Evolutionary conservation across 2,888 invertebrate species (phyloP).

Genomic region (Drosophila tanythrix): DNA sequence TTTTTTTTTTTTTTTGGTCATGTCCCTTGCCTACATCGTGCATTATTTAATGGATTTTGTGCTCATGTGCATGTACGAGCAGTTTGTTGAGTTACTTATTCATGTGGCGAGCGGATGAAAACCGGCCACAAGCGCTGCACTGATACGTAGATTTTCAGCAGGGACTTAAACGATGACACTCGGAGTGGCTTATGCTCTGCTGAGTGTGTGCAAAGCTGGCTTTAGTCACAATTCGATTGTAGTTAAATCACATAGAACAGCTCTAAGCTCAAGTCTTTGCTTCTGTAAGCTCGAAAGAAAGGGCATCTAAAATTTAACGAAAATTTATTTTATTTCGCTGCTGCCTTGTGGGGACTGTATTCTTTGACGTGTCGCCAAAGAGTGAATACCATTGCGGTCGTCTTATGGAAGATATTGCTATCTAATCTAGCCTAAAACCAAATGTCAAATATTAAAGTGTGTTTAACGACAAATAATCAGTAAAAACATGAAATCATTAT

Average conservation of each 20-base stretch:
- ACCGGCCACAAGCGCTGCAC: slow-evolving; percentile 18
- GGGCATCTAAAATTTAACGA: not conserved
- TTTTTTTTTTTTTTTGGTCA: slow-evolving; percentile 39
- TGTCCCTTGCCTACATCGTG: slow-evolving; percentile 29
- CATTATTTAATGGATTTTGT: slow-evolving; percentile 57
- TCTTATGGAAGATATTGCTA: not conserved
- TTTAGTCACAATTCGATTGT: slow-evolving; percentile 12
- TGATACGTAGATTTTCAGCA: slow-evolving; percentile 13
- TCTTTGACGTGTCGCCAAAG: not conserved
- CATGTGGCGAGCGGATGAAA: slow-evolving; percentile 40
- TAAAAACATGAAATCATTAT: not conserved
- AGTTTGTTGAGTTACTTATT: slow-evolving; percentile 61
- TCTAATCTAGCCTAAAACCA: slow-evolving; percentile 13
- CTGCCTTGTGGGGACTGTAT: not conserved
- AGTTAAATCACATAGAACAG: slow-evolving; percentile 2
- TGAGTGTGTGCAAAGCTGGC: slow-evolving; percentile 16
- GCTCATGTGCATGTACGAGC: slow-evolving; percentile 19
- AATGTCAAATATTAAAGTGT: not conserved
- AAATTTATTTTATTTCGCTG: not conserved
- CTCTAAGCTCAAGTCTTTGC: not conserved
- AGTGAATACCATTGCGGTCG: not conserved
- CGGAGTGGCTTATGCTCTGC: slow-evolving; percentile 16
- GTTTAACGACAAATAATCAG: not conserved
- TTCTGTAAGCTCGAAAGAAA: not conserved
- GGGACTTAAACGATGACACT: slow-evolving; percentile 28